Conservation (phyloP, 2,797 vertebrate species). For the Leptoclinus maculatus region DNA sequence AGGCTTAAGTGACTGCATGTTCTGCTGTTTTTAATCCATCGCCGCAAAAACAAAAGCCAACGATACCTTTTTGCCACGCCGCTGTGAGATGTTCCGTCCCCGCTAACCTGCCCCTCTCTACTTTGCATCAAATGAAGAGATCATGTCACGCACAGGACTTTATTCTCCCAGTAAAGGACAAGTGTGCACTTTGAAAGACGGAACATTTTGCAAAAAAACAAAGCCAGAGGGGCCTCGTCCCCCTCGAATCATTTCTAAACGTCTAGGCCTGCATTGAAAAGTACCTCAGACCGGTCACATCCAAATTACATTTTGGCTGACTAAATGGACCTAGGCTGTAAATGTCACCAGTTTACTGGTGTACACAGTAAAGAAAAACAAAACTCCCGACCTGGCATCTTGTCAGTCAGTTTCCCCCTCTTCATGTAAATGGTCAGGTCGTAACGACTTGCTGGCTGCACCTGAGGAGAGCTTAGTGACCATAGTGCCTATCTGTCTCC, state of each 20-base stretch:
- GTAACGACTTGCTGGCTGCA: constrained; percentile 49
- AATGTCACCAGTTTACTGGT: constrained; percentile 48
- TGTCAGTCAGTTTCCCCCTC: constrained; percentile 57
- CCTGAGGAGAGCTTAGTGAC: constrained; percentile 75
- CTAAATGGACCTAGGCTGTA: constrained; percentile 47
- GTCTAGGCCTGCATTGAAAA: constrained; percentile 57
- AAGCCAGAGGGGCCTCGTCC: constrained; percentile 30
- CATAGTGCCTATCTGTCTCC: constrained; percentile 80
- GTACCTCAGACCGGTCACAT: constrained; percentile 63
- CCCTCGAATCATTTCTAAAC: constrained; percentile 39
- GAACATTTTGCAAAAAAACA: constrained; percentile 35
- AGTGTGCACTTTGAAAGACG: constrained; percentile 48
- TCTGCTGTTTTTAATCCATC: constrained; percentile 41
- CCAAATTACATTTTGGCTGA: constrained; percentile 46
- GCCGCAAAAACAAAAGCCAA: constrained; percentile 44
- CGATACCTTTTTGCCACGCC: constrained; percentile 44
- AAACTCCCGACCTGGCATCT: constrained; percentile 48
- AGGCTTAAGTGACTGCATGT: constrained; percentile 85
- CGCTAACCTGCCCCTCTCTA: constrained; percentile 33
- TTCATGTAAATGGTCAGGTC: constrained; percentile 56
- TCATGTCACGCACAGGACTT: constrained; percentile 39
- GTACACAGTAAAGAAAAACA: constrained; percentile 42
- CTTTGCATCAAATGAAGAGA: constrained; percentile 43
- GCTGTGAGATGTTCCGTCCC: constrained; percentile 57
- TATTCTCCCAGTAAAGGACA: constrained; percentile 47